Conservation (phyloP, 2,113 vertebrate genomes). For the Myxocyprinus asiaticus region DNA sequence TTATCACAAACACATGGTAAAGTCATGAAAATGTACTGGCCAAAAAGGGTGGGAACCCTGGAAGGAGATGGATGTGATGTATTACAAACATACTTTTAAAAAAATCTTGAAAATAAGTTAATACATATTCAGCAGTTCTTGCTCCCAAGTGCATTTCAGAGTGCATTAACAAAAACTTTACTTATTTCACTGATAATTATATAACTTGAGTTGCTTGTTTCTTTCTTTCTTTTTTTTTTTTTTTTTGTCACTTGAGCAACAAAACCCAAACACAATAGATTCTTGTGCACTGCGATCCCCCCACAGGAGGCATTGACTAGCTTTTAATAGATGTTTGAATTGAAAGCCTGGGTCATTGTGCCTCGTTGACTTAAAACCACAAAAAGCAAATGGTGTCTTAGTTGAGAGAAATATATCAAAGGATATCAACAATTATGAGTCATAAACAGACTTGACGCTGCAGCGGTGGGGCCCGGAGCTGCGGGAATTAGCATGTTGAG, state of each 20-base stretch:
- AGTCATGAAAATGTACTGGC: no score
- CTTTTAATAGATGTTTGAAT: slow-evolving; percentile 78
- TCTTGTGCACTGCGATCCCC: background rate
- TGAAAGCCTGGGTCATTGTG: slow-evolving; percentile 91
- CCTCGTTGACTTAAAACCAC: slow-evolving; percentile 97
- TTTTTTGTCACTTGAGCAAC: no score
- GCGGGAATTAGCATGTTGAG: slow-evolving; percentile 99
- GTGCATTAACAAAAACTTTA: background rate
- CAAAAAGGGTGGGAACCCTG: no score
- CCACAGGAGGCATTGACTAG: slow-evolving; percentile 49
- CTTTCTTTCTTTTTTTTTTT: no score
- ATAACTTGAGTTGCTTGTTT: no score
- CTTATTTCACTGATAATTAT: no score
- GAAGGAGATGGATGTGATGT: no score
- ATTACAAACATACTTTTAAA: no score
- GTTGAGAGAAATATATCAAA: slow-evolving; percentile 99
- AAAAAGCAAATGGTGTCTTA: slow-evolving; percentile 98
- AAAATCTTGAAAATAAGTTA: no score
- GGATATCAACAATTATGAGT: slow-evolving; percentile 99
- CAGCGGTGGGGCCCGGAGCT: slow-evolving; percentile 94
- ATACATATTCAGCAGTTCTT: background rate
- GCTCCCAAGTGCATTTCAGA: background rate
- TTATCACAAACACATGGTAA: no score
- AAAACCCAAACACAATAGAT: background rate
- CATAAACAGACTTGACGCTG: slow-evolving; percentile 99